Evolutionary conservation across 2,888 invertebrate genomes (phyloP).

Genomic region (Eristalinus sepulchralis): DNA sequence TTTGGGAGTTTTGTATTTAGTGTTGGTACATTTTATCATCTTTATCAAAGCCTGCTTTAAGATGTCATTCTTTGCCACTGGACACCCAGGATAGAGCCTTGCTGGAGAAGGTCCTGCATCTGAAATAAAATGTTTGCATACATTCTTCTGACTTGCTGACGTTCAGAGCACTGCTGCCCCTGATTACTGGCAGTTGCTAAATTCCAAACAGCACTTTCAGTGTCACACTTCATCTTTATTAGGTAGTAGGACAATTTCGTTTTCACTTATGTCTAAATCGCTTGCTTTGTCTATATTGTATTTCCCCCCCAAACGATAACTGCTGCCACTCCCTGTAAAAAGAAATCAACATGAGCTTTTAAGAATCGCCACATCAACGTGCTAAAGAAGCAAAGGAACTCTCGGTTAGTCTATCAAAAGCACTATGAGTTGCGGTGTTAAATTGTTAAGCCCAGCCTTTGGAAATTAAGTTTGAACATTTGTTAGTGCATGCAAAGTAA

Average conservation of each 20-base stretch:
- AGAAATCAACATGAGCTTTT: background rate
- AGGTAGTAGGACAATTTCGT: conserved; percentile 27
- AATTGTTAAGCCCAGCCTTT: background rate
- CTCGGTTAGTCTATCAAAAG: background rate
- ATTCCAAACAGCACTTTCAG: background rate
- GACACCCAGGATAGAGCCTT: too few species aligned
- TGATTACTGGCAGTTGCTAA: too few species aligned
- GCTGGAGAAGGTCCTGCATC: too few species aligned
- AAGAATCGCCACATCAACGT: background rate
- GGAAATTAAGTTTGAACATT: background rate
- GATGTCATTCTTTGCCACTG: too few species aligned
- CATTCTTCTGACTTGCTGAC: background rate
- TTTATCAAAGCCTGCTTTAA: too few species aligned
- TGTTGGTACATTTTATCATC: too few species aligned
- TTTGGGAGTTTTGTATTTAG: too few species aligned
- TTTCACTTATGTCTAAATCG: conserved; percentile 18
- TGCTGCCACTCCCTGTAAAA: conserved; percentile 16
- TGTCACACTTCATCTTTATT: conserved; percentile 45
- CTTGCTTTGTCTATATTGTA: conserved; percentile 14
- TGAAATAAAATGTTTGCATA: background rate
- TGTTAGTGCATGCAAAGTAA: background rate
- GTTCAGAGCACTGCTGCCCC: too few species aligned
- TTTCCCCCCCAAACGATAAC: background rate
- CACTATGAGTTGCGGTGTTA: background rate
- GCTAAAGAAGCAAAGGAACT: conserved; percentile 23